Evolutionary conservation across 2,888 invertebrate genomes (phyloP), one percentile per base, ranked within the genome.

Genomic region (Drosophila stalkeri): DNA sequence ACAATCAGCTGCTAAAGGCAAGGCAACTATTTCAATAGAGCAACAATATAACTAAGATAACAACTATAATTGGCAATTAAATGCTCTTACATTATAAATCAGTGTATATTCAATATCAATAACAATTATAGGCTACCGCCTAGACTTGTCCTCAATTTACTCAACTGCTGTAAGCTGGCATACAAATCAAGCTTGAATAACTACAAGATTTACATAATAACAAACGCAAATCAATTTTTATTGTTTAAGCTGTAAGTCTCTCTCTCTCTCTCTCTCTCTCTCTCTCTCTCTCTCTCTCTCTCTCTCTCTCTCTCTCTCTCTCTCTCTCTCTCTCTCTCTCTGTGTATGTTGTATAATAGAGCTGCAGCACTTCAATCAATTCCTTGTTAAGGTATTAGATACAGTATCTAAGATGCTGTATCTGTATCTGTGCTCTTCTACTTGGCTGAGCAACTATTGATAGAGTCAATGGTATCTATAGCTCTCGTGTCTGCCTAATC

Each of bases 371-470:
- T 56, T 27, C 35, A 46, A n/a, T 31, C 37, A 20, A 54, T 23
- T 4, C 11, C 39, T 55, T n/a, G 55, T 41, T 39, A 39, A 55
- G 55, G 23, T 27, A 39, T 55, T 11, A 23, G 52, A 52, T 35
- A 18, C 12, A 8, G 37, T 20, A 37, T 37, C 54, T 23, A 1
- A 23, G 27, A 54, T 20, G 12, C 20, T 20, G 52, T 52, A 37
- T 52, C 52, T 52, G 1, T 51, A 27, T n/a, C n/a, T n/a, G n/a
- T n/a, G 14, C 46, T 23, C 23, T 67, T 35, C 37, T 11, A 51
- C 37, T 35, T 14, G 44, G 27, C n/a, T 54, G 31, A n/a, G 6
- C 11, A 46, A 46, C 39, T 54, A 66, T 46, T 54, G 37, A 37
- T n/a, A 35, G 16, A 37, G 27, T 39, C 37, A 14, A 8, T 35